These are phyloP conservation scores for Steinernema scapterisci DNA, from an alignment of 2,888 invertebrate species.

Conservation along the genomic window DNA sequence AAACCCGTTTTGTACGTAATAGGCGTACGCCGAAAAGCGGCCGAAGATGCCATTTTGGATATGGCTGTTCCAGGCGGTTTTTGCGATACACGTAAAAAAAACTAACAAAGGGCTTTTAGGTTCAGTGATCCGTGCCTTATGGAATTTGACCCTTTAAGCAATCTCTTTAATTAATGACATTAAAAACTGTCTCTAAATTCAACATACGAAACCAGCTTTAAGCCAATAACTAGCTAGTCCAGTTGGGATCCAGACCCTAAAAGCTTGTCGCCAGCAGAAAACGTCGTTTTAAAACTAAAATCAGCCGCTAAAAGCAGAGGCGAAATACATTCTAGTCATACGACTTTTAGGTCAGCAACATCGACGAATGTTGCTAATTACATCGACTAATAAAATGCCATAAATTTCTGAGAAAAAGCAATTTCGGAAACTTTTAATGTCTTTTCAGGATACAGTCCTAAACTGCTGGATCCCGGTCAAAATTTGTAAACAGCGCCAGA, in stretches of 20 bases:
- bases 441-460: background rate
- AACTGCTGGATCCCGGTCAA: slow-evolving; percentile 12
- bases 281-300: background rate
- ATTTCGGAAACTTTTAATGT: slow-evolving; percentile 6
- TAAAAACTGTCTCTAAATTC: no score
- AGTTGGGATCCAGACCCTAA: no score
- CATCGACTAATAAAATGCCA: slow-evolving; percentile 2
- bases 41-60: no score
- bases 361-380: background rate
- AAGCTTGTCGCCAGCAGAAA: no score
- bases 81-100: background rate
- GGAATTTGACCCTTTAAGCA: no score
- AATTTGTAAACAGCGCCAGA: slow-evolving; percentile 5
- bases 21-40: no score
- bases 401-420: slow-evolving; percentile 20
- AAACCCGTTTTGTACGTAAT: no score
- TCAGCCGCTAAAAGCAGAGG: background rate
- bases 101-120: background rate
- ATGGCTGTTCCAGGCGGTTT: no score
- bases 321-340: background rate
- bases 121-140: background rate
- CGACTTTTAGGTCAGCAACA: background rate
- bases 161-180: no score
- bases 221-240: no score
- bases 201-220: no score